These are phyloP conservation scores for Dasyornis broadbenti DNA, from an alignment of 2,113 vertebrate genomes.

Conservation along the genomic window DNA sequence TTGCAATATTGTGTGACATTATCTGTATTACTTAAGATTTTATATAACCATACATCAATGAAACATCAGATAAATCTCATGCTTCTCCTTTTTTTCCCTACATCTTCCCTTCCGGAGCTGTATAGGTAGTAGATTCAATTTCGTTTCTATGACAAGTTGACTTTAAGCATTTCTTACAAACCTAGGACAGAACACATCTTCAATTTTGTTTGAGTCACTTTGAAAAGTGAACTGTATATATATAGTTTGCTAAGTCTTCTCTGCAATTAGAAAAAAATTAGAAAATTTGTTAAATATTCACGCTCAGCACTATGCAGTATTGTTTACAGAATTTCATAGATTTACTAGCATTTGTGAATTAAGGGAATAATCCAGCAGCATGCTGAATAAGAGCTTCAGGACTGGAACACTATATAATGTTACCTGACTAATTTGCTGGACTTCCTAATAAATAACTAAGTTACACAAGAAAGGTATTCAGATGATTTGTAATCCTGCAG, in stretches of 20 bases:
- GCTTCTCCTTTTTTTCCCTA: slow-evolving; percentile 51
- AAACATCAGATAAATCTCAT: slow-evolving; percentile 77
- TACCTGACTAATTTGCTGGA: slow-evolving; percentile 47
- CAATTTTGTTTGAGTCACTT: slow-evolving; percentile 66
- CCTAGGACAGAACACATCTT: slow-evolving; percentile 59
- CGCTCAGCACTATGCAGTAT: neutral
- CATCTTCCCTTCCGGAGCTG: slow-evolving; percentile 58
- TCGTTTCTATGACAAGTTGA: slow-evolving; percentile 74
- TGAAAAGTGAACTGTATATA: slow-evolving; percentile 28
- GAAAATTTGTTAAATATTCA: neutral
- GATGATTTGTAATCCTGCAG: slow-evolving; percentile 72
- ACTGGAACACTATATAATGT: neutral
- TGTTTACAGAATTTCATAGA: neutral
- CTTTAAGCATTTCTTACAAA: slow-evolving; percentile 75
- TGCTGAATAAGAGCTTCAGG: neutral
- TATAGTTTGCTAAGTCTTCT: neutral
- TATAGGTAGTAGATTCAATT: slow-evolving; percentile 76
- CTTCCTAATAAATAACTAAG: slow-evolving; percentile 55
- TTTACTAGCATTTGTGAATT: neutral
- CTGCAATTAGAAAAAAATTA: neutral
- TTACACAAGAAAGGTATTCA: slow-evolving; percentile 58
- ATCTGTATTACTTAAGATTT: slow-evolving; percentile 83
- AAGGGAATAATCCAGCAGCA: neutral
- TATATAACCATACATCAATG: slow-evolving; percentile 78
- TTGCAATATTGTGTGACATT: slow-evolving; percentile 81